A percentile compares a stretch with the other conserved stretches of the same genome.
phyloP scores from a whole-genome alignment of 2,113 vertebrate genomes.

The Physeter macrocephalus region DNA sequence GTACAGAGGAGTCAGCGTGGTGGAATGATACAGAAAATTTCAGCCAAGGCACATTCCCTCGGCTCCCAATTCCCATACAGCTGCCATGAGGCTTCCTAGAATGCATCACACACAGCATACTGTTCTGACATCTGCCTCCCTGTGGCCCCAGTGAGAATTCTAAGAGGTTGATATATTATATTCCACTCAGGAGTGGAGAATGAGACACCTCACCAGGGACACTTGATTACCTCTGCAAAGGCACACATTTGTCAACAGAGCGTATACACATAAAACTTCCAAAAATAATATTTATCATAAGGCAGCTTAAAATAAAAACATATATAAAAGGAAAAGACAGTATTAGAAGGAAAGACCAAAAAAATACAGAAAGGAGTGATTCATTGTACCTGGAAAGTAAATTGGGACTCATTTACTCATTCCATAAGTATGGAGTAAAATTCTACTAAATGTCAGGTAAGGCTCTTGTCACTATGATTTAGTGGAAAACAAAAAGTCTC shows the following conservation, averaged over 20 bases:
- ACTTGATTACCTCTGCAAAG: constrained; percentile 5
- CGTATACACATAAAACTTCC: neutral
- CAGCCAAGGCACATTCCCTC: constrained; percentile 40
- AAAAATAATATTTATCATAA: neutral
- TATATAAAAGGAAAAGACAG: neutral
- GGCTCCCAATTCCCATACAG: neutral
- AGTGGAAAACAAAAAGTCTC: neutral
- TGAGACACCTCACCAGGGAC: neutral
- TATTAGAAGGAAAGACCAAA: neutral
- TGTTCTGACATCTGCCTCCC: neutral
- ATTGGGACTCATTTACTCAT: neutral
- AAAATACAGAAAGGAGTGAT: neutral
- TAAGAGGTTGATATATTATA: neutral
- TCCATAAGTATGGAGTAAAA: neutral
- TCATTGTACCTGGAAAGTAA: neutral
- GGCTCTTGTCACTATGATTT: neutral
- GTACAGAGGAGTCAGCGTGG: neutral
- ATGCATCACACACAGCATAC: neutral
- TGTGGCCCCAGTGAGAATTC: neutral
- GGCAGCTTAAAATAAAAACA: neutral
- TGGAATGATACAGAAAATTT: neutral
- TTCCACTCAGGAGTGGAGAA: neutral
- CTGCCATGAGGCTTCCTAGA: neutral
- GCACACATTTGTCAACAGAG: neutral
- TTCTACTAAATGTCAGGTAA: neutral